Evolutionary conservation across 2,797 vertebrate species (phyloP).

Genomic region (Carapus acus): DNA sequence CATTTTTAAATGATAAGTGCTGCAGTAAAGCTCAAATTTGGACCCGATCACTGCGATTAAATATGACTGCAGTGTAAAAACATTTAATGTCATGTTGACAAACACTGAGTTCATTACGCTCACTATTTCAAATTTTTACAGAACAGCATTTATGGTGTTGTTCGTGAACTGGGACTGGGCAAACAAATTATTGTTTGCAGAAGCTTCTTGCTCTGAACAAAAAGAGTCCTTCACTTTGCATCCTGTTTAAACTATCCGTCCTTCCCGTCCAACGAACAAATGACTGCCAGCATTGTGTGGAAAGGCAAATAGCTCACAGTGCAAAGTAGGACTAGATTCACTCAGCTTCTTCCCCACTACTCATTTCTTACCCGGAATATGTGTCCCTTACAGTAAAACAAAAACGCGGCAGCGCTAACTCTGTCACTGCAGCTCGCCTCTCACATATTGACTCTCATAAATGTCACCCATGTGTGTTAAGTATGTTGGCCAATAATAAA

Average conservation of each 20-base stretch:
- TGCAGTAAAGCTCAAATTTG: no score
- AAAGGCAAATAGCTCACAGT: not conserved
- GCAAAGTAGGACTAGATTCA: not conserved
- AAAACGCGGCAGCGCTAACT: not conserved
- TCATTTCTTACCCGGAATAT: conserved; percentile 4
- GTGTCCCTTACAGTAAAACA: not conserved
- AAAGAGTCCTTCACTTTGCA: conserved; percentile 25
- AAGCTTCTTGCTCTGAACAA: conserved; percentile 24
- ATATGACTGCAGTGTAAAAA: no score
- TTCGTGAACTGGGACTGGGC: no score
- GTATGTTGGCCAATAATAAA: conserved; percentile 40
- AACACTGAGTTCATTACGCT: no score
- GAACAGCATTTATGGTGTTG: conserved; percentile 21
- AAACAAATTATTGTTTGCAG: conserved; percentile 47
- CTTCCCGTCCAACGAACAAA: not conserved
- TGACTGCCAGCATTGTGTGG: not conserved
- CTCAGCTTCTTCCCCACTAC: not conserved
- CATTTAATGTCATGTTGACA: no score
- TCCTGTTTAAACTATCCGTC: conserved; percentile 26
- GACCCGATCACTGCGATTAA: no score
- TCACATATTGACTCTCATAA: conserved; percentile 25
- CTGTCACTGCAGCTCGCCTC: conserved; percentile 5
- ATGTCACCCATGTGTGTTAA: conserved; percentile 23
- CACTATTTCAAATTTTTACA: no score
- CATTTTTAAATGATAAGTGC: no score